A percentile compares a stretch with the other conserved stretches of the same genome.
phyloP scores from a whole-genome alignment of 1,140 invertebrate species.

The Trachymyrmex cornetzi region DNA sequence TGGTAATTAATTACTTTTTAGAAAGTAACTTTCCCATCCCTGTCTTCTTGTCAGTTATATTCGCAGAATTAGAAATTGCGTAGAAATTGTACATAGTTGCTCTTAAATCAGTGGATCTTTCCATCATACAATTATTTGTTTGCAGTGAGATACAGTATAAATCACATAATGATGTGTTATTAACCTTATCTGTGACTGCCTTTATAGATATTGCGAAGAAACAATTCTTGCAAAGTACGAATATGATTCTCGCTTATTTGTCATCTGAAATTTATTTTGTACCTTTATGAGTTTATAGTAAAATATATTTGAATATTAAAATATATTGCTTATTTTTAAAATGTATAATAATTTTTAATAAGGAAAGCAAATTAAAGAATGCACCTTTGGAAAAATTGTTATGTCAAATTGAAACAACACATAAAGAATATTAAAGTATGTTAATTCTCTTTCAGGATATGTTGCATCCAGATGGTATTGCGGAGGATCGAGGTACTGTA shows the following conservation, averaged over 20 bases:
- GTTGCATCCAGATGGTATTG: constrained; percentile 88
- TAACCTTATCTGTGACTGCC: not conserved
- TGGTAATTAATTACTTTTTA: too few relatives aligned
- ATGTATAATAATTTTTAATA: not conserved
- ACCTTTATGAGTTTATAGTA: not conserved
- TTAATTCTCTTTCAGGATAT: constrained; percentile 70
- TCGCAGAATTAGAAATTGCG: not conserved
- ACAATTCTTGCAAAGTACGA: not conserved
- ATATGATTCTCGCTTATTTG: not conserved
- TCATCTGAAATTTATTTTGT: not conserved
- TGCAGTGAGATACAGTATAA: not conserved
- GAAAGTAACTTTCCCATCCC: too few relatives aligned
- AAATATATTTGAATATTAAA: not conserved
- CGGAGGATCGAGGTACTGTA: constrained; percentile 88
- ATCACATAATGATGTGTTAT: not conserved
- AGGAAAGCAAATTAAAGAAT: not conserved
- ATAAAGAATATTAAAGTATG: not conserved
- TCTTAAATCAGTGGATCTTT: too few relatives aligned
- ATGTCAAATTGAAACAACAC: not conserved
- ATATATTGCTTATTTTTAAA: not conserved
- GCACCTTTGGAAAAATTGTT: not conserved
- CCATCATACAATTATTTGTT: too few relatives aligned
- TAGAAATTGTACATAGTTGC: constrained; percentile 24
- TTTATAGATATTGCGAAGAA: not conserved
- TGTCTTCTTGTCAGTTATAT: not conserved